Conservation (phyloP, 2,888 invertebrate species). For the Thymelicus sylvestris region DNA sequence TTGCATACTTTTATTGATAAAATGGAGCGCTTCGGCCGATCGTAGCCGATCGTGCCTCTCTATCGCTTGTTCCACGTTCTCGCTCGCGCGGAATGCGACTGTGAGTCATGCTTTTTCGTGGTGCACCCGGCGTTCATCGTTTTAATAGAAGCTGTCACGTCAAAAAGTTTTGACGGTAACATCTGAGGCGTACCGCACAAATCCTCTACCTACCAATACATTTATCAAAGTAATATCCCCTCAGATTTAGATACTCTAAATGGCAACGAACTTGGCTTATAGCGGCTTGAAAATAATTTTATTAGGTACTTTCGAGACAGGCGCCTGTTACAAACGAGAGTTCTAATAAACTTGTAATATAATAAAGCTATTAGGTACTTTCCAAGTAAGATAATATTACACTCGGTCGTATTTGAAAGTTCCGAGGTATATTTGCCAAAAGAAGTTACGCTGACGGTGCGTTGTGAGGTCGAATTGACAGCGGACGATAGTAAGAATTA, state of each 20-base stretch:
- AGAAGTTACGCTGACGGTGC: conserved; percentile 25
- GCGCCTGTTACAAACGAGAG: conserved; percentile 4
- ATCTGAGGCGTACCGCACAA: too few species aligned
- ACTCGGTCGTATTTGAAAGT: conserved; percentile 15
- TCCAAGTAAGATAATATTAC: conserved; percentile 21
- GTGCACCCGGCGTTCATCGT: too few species aligned
- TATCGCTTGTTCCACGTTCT: too few species aligned
- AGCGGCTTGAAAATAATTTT: conserved; percentile 4
- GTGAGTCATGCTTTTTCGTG: too few species aligned
- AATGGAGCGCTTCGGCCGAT: too few species aligned
- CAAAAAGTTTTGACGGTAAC: too few species aligned
- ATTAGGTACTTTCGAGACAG: conserved; percentile 11
- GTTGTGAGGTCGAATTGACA: conserved; percentile 7
- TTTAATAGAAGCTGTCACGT: too few species aligned
- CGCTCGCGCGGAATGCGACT: too few species aligned
- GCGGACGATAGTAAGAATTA: background rate
- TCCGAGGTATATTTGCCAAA: conserved; percentile 25
- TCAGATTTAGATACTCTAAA: conserved; percentile 1
- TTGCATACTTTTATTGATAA: too few species aligned
- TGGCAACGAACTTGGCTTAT: background rate
- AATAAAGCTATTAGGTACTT: conserved; percentile 9
- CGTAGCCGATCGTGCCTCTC: too few species aligned
- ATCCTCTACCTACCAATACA: background rate
- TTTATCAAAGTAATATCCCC: background rate
- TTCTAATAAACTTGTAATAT: conserved; percentile 7